Evolutionary conservation across 2,797 vertebrate genomes (phyloP).

Genomic region (Chloroceryle amazona): DNA sequence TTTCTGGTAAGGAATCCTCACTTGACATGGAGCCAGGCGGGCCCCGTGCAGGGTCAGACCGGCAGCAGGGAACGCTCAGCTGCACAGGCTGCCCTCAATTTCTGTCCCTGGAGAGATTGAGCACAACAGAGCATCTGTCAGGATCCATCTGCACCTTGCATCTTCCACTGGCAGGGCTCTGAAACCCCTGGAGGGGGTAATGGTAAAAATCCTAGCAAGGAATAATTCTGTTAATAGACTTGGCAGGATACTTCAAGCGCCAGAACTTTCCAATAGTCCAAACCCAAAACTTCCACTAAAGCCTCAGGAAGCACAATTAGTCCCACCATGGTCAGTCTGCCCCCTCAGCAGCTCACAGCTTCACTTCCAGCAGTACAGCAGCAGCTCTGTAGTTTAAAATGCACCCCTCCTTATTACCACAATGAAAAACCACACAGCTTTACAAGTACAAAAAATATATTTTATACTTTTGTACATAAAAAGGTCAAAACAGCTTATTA

Average conservation of each 20-base stretch:
- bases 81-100: not conserved
- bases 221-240: not conserved
- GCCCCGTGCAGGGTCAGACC: not conserved
- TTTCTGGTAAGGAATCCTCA: not conserved
- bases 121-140: not conserved
- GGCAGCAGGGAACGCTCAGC: not conserved
- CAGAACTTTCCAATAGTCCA: not conserved
- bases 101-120: not conserved
- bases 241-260: not conserved
- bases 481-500: not conserved
- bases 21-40: not conserved
- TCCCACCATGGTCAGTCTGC: not conserved
- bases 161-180: not conserved
- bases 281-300: not conserved
- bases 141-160: not conserved
- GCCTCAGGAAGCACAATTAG: not conserved
- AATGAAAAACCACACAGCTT: not conserved
- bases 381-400: not conserved
- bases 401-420: not conserved
- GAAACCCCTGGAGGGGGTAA: not conserved
- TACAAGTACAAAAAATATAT: constrained; percentile 25
- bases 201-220: not conserved
- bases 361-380: not conserved
- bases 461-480: constrained; percentile 15
- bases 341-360: not conserved